Evolutionary conservation across 2,888 invertebrate genomes (phyloP).

Genomic region (Eupsilia transversa): DNA sequence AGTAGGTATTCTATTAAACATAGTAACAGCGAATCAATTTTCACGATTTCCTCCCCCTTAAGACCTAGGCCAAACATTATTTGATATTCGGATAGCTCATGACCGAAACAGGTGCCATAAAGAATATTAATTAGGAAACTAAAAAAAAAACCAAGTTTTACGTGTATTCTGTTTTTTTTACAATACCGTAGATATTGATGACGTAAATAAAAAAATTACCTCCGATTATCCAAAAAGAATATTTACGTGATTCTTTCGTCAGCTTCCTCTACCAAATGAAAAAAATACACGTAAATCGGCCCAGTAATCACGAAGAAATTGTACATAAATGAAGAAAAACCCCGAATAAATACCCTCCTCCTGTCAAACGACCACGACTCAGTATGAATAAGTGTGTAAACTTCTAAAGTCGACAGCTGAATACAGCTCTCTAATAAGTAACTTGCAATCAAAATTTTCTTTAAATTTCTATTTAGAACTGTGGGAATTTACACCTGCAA

Average conservation of each 20-base stretch:
- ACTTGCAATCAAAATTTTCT: background rate
- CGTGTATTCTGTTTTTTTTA: no score
- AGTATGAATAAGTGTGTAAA: background rate
- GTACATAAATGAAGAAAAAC: background rate
- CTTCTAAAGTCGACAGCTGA: background rate
- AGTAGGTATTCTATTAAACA: background rate
- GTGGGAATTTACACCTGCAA: constrained; percentile 39
- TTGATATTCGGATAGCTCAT: no score
- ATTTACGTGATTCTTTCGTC: background rate
- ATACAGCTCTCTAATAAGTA: background rate
- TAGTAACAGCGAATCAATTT: no score
- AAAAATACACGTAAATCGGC: background rate
- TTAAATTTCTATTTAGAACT: background rate
- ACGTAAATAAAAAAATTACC: background rate
- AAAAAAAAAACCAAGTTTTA: no score
- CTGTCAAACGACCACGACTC: background rate
- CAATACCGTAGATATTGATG: background rate
- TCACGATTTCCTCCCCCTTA: no score
- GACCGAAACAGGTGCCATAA: no score
- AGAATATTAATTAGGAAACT: no score
- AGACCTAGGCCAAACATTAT: no score
- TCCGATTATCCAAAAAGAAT: background rate
- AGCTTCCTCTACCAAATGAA: background rate
- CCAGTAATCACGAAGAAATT: background rate
- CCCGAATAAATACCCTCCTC: no score